Evolutionary conservation across 2,888 invertebrate genomes (phyloP).

Genomic region (Sinopyrophorus schimmeli): DNA sequence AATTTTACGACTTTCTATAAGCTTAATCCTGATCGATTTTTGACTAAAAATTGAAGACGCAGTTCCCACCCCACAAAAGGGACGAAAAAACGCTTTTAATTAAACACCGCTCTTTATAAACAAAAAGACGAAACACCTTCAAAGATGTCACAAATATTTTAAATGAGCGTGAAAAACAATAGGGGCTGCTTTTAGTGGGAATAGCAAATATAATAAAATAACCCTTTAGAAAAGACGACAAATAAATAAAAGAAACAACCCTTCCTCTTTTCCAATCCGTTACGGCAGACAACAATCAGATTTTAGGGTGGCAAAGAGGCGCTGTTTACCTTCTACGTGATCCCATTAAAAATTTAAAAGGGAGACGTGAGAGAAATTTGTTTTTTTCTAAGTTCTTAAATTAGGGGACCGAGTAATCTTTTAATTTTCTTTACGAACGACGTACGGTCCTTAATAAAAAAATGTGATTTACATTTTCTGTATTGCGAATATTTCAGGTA

Average conservation of each 20-base stretch:
- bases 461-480: no score
- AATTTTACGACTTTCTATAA: not conserved
- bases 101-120: constrained; percentile 4
- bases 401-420: no score
- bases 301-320: constrained; percentile 11
- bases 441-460: no score
- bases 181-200: constrained; percentile 15
- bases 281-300: constrained; percentile 23
- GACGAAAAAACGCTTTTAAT: not conserved
- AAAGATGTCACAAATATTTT: constrained; percentile 12
- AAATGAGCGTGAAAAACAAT: constrained; percentile 4
- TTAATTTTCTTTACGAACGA: no score
- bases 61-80: not conserved
- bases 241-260: constrained; percentile 13
- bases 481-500: no score
- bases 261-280: constrained; percentile 4
- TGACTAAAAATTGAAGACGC: not conserved
- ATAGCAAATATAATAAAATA: no score
- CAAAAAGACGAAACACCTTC: constrained; percentile 6
- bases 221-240: constrained; percentile 16
- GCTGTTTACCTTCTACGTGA: constrained; percentile 25
- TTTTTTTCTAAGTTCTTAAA: constrained; percentile 19
- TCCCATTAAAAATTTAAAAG: constrained; percentile 24
- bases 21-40: not conserved
- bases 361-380: constrained; percentile 23